phyloP scores from a whole-genome alignment of 2,113 vertebrate genomes.

The Hassar affinis region DNA sequence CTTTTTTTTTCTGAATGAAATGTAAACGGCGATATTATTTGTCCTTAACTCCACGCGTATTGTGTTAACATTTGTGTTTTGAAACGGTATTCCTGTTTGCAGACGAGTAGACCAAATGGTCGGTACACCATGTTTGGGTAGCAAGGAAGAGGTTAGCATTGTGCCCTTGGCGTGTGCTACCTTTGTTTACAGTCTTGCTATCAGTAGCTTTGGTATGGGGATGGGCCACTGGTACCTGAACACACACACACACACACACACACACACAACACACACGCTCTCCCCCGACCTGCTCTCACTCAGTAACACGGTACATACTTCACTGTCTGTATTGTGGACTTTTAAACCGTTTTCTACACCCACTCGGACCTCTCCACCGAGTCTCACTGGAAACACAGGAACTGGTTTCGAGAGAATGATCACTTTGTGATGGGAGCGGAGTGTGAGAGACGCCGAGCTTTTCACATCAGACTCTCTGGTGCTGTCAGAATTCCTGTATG shows the following conservation, averaged over 20 bases:
- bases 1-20: background rate
- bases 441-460: constrained; percentile 3
- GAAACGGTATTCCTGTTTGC: constrained; percentile 31
- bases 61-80: constrained; percentile 14
- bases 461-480: constrained; percentile 54
- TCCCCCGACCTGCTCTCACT: background rate
- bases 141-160: constrained; percentile 27
- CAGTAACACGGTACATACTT: constrained; percentile 19
- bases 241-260: constrained; percentile 19
- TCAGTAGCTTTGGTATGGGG: background rate
- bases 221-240: constrained; percentile 17
- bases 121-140: constrained; percentile 37
- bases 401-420: background rate
- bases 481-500: constrained; percentile 58
- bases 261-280: no score
- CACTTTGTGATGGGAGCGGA: background rate
- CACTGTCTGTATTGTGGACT: constrained; percentile 7
- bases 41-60: constrained; percentile 13
- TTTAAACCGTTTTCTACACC: background rate
- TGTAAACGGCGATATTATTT: constrained; percentile 19
- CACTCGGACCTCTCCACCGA: constrained; percentile 8
- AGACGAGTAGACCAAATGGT: constrained; percentile 37
- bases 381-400: background rate
- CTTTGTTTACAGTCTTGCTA: constrained; percentile 49
- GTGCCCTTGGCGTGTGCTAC: constrained; percentile 25